These are phyloP conservation scores for Argopecten irradians DNA, from an alignment of 1,140 invertebrate species.

Conservation along the genomic window DNA sequence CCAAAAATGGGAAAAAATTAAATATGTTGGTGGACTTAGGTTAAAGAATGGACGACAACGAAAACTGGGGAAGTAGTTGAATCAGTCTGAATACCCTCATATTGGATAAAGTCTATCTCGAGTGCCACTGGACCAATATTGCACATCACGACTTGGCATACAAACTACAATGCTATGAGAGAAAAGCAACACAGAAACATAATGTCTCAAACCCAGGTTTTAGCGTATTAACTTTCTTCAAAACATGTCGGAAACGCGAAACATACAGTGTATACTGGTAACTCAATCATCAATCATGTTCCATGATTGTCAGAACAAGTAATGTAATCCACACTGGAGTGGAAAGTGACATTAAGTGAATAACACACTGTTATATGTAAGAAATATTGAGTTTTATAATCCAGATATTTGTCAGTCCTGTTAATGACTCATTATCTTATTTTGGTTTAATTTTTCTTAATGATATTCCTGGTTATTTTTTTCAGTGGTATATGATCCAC, in stretches of 20 bases:
- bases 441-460: no score
- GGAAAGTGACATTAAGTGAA: no score
- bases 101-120: slow-evolving; percentile 94
- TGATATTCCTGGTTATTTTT: not conserved
- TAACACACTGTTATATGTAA: no score
- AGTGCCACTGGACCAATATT: slow-evolving; percentile 88
- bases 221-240: slow-evolving; percentile 21
- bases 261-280: no score
- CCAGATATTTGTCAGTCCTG: no score
- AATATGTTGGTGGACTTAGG: slow-evolving; percentile 96
- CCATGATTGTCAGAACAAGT: no score
- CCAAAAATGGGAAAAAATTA: slow-evolving; percentile 91
- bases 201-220: slow-evolving; percentile 86
- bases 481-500: slow-evolving; percentile 95
- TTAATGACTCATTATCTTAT: no score
- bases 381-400: no score
- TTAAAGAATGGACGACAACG: slow-evolving; percentile 99
- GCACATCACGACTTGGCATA: slow-evolving; percentile 87
- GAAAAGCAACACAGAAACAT: slow-evolving; percentile 81
- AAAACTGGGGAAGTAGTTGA: slow-evolving; percentile 87
- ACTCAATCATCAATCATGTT: no score
- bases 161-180: slow-evolving; percentile 83
- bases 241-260: no score
- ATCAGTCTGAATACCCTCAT: slow-evolving; percentile 94
- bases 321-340: no score